Base-by-base conservation (phyloP, 1,140 invertebrate species). In the Bathynomus jamesi region DNA sequence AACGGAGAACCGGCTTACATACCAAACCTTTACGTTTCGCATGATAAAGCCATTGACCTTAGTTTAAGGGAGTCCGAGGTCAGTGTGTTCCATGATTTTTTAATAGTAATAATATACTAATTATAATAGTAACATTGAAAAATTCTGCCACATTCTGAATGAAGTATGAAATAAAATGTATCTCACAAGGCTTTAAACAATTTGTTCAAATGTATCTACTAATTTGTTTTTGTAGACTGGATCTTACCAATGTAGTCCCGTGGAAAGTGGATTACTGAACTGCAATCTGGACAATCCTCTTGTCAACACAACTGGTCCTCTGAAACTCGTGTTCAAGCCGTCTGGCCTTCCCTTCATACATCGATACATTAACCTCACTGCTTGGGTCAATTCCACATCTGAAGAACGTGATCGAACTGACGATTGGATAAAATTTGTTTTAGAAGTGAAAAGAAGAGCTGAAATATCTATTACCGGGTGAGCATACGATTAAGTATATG, bases 241-340 rank as follows among this genome's bases (percentile, higher is more conserved):
- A 10, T 30, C 11, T 4, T 73, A 76, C 28, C 53, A 69, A 29
- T 76, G 75, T 32, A 63, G 40, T 25, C 66, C 68, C 46, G 40
- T 73, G 90, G 79, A 76, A 87, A 74, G 86, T 88, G 72, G 62
- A 21, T 40, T 73, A 28, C 27, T 73, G 2, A 62, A 73, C 46
- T 83, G 87, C 69, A 93, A 93, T 77, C 83, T 97, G 30, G 94
- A 94, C 28, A 98, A 98, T 83, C 95, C 95, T 0, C 91, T 96
- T 78, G 89, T 89, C 67, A 85, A 77, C 85, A 87, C 63, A 82
- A 87, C 72, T 1, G 70, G 69, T 21, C 61, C 73, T 11, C 72
- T 82, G 40, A 72, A 75, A 75, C 84, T 95, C 21, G 83, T 90
- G 63, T 96, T 96, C 80, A 90, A 93, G 80, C 89, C 91, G 0